Evolutionary conservation across 64 coral and sea anemone species (phyloP).

Genomic region (Porites australiensis): DNA sequence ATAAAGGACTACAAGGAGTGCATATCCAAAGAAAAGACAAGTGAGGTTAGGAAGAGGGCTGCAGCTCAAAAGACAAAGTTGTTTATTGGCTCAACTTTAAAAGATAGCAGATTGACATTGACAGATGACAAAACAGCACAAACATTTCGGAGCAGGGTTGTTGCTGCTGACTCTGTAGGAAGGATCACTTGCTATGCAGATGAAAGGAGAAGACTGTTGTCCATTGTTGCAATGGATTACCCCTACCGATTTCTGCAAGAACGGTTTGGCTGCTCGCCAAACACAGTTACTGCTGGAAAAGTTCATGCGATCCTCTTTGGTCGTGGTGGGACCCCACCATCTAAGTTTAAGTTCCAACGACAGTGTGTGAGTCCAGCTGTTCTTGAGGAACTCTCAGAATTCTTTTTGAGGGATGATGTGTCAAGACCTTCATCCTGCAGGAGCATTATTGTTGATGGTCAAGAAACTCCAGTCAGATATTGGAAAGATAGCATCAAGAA

Average conservation of each 20-base stretch:
- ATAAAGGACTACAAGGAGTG: slow-evolving; percentile 33
- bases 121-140: slow-evolving; percentile 1
- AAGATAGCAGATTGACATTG: background rate
- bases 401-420: background rate
- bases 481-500: background rate
- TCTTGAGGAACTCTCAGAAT: background rate
- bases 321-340: slow-evolving; percentile 8
- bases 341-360: slow-evolving; percentile 5
- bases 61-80: background rate
- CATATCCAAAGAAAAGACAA: slow-evolving; percentile 1
- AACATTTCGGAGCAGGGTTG: background rate
- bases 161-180: background rate
- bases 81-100: slow-evolving; percentile 6
- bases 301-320: slow-evolving; percentile 40
- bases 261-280: slow-evolving; percentile 14
- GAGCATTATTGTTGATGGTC: background rate
- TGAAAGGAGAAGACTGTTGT: slow-evolving; percentile 9
- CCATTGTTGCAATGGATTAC: slow-evolving; percentile 37
- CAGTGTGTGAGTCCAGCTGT: slow-evolving; percentile 13
- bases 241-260: background rate
- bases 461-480: slow-evolving; percentile 23
- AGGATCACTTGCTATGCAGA: background rate
- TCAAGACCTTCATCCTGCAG: slow-evolving; percentile 11
- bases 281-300: slow-evolving; percentile 45
- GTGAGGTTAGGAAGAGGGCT: background rate